A percentile compares a stretch with the other conserved stretches of the same genome.
phyloP scores from a whole-genome alignment of 23 tunicate species.

The Trididemnum miniatum region DNA sequence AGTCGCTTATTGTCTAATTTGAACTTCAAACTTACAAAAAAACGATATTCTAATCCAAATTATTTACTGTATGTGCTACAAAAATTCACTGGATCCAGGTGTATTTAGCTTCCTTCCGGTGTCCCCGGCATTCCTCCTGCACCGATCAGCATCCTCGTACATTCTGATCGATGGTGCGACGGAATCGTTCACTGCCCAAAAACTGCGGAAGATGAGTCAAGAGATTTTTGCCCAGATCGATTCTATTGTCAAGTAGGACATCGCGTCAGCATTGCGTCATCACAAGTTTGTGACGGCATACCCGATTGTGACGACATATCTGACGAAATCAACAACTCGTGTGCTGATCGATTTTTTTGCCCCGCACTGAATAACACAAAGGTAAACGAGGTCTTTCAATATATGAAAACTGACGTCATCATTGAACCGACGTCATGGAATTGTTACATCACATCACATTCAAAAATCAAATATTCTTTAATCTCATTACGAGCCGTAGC shows the following conservation, averaged over 20 bases:
- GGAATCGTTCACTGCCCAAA: slow-evolving; percentile 68
- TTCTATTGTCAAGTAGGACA: slow-evolving; percentile 37
- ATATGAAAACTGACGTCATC: too few species aligned
- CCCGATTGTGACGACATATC: slow-evolving; percentile 52
- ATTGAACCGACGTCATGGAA: too few species aligned
- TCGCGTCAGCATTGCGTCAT: slow-evolving; percentile 32
- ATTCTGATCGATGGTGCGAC: slow-evolving; percentile 54
- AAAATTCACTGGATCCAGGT: too few species aligned
- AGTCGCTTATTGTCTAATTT: too few species aligned
- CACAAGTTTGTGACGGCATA: slow-evolving; percentile 66
- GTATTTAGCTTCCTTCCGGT: too few species aligned
- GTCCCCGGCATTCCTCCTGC: neutral
- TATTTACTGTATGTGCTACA: too few species aligned
- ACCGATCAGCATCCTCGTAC: neutral
- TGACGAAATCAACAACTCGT: slow-evolving; percentile 54
- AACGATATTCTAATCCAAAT: too few species aligned
- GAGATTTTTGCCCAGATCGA: slow-evolving; percentile 49
- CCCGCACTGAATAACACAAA: slow-evolving; percentile 54
- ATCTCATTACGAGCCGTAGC: too few species aligned
- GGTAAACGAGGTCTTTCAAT: too few species aligned
- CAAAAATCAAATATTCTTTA: too few species aligned
- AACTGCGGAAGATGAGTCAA: slow-evolving; percentile 47
- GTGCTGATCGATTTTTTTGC: slow-evolving; percentile 54
- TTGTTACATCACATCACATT: too few species aligned
- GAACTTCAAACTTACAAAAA: too few species aligned